A percentile compares a stretch with the other conserved stretches of the same genome.
These are phyloP conservation scores for Sylvilagus bachmani DNA, from an alignment of 2,113 vertebrate genomes.

Conservation along the genomic window DNA sequence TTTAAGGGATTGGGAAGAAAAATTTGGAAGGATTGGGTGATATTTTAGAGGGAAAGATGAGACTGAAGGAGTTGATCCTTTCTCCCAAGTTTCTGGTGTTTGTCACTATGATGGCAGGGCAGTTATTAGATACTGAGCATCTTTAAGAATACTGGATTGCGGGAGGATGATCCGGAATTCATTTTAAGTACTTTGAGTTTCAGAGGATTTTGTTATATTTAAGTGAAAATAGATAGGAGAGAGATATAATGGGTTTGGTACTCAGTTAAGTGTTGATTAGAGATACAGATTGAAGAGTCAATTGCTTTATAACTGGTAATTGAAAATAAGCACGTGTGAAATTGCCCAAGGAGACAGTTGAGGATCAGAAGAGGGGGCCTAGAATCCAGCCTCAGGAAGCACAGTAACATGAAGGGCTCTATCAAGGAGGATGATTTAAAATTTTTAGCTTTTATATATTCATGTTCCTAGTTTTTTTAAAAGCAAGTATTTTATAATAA, in stretches of 20 bases:
- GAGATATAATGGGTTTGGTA: background rate
- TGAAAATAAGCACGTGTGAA: slow-evolving; percentile 7
- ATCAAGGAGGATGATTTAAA: background rate
- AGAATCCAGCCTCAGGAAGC: background rate
- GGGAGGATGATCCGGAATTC: background rate
- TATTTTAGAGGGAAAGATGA: background rate
- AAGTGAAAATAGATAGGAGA: background rate
- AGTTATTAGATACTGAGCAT: background rate
- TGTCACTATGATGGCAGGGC: background rate
- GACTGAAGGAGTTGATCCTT: background rate
- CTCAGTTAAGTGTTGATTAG: background rate
- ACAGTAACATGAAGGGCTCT: background rate
- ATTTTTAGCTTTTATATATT: background rate
- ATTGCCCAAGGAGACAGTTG: background rate
- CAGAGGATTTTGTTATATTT: background rate
- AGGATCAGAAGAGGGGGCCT: background rate
- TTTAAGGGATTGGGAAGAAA: background rate
- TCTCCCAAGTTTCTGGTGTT: background rate
- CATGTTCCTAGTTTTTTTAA: slow-evolving; percentile 15
- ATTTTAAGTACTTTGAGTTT: slow-evolving; percentile 30
- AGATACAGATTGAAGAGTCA: background rate
- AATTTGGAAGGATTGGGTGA: background rate
- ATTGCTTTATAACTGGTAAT: background rate
- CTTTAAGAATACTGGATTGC: background rate
- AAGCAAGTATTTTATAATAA: slow-evolving; percentile 26